phyloP scores from a whole-genome alignment of 2,797 vertebrate species.

The Psittacula derbiana region DNA sequence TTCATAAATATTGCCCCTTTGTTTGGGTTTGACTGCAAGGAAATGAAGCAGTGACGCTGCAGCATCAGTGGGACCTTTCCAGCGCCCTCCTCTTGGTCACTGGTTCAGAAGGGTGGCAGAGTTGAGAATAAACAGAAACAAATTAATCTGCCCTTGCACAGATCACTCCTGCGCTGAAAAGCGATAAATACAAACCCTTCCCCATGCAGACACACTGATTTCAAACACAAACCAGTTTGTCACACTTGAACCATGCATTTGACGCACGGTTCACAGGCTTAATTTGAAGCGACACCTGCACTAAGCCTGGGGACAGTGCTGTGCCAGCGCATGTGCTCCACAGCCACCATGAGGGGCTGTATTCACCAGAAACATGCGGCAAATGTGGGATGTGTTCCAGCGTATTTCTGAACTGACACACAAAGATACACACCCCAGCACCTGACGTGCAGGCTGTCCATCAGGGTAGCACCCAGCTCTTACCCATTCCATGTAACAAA shows the following conservation, averaged over 20 bases:
- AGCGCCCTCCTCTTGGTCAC: neutral
- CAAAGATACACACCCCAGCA: no score
- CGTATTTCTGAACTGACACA: neutral
- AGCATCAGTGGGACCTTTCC: neutral
- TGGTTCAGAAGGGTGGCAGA: neutral
- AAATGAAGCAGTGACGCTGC: neutral
- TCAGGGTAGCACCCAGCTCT: neutral
- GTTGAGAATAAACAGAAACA: neutral
- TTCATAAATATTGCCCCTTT: constrained; percentile 2
- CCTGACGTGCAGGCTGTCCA: neutral
- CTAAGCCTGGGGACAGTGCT: neutral
- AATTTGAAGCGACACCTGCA: fast-evolving
- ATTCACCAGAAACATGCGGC: neutral
- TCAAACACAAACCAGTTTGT: neutral
- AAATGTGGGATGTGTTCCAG: neutral
- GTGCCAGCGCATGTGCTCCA: neutral
- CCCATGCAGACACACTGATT: neutral
- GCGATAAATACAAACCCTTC: neutral
- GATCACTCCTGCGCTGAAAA: neutral
- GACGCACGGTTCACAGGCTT: fast-evolving
- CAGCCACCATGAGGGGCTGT: neutral
- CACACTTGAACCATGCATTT: neutral
- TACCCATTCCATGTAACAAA: fast-evolving
- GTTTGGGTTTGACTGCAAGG: neutral
- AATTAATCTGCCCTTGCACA: neutral